Percentiles rank a stretch among this genome's conserved stretches.
Evolutionary conservation across 2,888 invertebrate genomes (phyloP).

Genomic region (Lycaena phlaeas): DNA sequence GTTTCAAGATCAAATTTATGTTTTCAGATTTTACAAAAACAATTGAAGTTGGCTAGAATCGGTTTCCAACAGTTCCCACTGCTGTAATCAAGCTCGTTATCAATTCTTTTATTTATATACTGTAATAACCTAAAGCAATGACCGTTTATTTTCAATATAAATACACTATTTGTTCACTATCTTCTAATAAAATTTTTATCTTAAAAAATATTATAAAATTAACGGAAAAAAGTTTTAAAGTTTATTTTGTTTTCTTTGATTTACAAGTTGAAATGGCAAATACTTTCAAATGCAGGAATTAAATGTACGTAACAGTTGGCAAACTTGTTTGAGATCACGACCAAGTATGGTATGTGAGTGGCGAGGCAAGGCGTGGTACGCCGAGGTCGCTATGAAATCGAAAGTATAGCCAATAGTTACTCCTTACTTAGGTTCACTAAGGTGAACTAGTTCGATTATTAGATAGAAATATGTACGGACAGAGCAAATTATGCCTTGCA

Average conservation of each 20-base stretch:
- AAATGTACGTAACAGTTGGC: constrained; percentile 25
- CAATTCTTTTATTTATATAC: too few species aligned
- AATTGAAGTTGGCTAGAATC: too few species aligned
- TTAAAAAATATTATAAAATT: too few species aligned
- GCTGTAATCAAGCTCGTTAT: too few species aligned
- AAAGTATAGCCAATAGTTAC: constrained; percentile 33
- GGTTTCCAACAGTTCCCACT: too few species aligned
- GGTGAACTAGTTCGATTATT: constrained; percentile 27
- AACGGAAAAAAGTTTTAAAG: background rate
- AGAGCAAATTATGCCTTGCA: too few species aligned
- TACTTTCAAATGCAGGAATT: constrained; percentile 1
- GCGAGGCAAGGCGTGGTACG: constrained; percentile 31
- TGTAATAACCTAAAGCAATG: too few species aligned
- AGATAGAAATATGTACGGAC: constrained; percentile 2
- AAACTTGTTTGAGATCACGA: constrained; percentile 58
- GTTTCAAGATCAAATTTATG: too few species aligned
- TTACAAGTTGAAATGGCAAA: background rate
- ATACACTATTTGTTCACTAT: too few species aligned
- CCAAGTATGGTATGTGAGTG: constrained; percentile 58
- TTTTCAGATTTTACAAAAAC: too few species aligned
- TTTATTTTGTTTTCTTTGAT: background rate
- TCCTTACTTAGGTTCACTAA: constrained; percentile 20
- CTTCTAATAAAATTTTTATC: too few species aligned
- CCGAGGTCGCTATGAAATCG: constrained; percentile 44
- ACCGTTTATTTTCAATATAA: too few species aligned